These are phyloP conservation scores for Desoria tigrina DNA, from an alignment of 2,888 invertebrate species.

Conservation along the genomic window DNA sequence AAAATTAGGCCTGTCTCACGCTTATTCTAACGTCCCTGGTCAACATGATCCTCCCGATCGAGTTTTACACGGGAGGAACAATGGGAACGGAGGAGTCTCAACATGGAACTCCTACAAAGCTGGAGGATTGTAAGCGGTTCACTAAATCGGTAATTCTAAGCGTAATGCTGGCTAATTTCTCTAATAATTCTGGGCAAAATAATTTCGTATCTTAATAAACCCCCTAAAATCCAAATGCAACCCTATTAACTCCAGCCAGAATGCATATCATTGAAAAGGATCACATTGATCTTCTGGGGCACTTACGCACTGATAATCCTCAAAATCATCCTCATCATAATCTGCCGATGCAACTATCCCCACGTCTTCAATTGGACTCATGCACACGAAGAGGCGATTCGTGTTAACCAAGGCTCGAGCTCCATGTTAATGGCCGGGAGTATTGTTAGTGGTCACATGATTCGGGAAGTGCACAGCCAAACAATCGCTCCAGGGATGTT, in stretches of 20 bases:
- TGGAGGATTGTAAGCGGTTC: background rate
- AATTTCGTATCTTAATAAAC: no score
- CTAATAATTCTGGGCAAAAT: no score
- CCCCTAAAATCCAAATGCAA: no score
- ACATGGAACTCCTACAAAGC: background rate
- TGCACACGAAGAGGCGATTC: conserved; percentile 18
- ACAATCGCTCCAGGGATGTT: conserved; percentile 6
- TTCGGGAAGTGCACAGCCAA: background rate
- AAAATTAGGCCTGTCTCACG: background rate
- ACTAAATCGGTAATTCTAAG: background rate
- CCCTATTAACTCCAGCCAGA: background rate
- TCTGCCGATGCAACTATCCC: conserved; percentile 25
- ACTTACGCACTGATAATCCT: background rate
- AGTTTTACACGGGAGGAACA: background rate
- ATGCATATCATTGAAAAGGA: background rate
- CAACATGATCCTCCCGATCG: background rate
- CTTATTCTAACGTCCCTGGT: background rate
- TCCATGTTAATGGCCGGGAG: background rate
- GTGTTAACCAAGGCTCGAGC: conserved; percentile 16
- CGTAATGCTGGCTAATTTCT: no score
- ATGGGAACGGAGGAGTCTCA: no score
- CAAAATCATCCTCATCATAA: conserved; percentile 16
- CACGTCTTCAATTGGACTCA: conserved; percentile 34
- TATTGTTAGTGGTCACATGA: background rate
- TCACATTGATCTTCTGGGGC: conserved; percentile 13